Base-by-base conservation (phyloP, 2,113 vertebrate genomes). In the Archocentrus centrarchus region DNA sequence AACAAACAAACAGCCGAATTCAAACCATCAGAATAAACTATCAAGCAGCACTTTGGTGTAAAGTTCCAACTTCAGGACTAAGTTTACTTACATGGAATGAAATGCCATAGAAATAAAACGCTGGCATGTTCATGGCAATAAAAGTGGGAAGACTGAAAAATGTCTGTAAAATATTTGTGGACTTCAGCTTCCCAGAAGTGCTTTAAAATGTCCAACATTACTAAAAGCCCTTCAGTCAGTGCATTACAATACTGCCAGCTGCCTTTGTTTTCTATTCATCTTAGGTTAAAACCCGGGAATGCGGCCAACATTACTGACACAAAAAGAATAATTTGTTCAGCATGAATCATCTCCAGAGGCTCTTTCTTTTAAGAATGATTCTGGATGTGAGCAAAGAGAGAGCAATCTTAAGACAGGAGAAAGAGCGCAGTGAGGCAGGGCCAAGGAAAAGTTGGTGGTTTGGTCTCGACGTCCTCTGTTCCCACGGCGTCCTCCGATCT, bases 401-500 rank as follows among this genome's bases (percentile, higher is more conserved):
- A 57, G 22, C 22, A 59, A 44, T 61, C 10, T 15, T 2, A 13
- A 13, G 53, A 7, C 6, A 18, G 50, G 24, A 81, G 70, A 35
- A 8, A n/a, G 35, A 50, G 41, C 14, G 27, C 22, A 10, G 37
- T 39, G 3, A 63, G 13, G 41, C 37, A n/a, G 18, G 76, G 63
- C 27, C 55, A 83, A 55, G 8, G 59, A 75, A 39, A 62, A 77
- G 83, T 5, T 60, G 75, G 44, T 9, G 15, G 44, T 58, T 20
- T 10, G 32, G 47, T 68, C 24, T 27, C 24, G 30, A 60, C 20
- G n/a, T 44, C 60, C 61, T 63, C 68, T 41, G n/a, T 70, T 53
- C 68, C 17, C 53, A 88, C 17, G 10, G 82, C 82, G 91, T 92
- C 91, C 89, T 93, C 53, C 37, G 2, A 1, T 76, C 83, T 81